Evolutionary conservation across 1,140 invertebrate genomes (phyloP).

Genomic region (Drosophila ambigua): DNA sequence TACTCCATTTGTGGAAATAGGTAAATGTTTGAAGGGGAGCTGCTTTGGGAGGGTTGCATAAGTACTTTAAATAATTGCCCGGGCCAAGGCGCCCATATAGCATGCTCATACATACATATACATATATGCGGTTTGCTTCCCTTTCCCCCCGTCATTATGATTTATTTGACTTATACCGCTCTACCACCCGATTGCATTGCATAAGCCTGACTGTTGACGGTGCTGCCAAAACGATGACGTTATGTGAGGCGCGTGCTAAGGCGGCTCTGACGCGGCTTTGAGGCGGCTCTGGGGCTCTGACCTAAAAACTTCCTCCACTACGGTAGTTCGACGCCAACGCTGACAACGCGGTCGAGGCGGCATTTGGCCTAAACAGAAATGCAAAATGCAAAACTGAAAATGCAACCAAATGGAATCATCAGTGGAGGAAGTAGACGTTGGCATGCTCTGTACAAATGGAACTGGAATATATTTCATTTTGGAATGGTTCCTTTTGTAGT

Average conservation of each 20-base stretch:
- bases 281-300: conserved; percentile 33
- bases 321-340: conserved; percentile 71
- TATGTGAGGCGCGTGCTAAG: conserved; percentile 64
- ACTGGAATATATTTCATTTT: no score
- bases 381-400: conserved; percentile 24
- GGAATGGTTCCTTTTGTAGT: no score
- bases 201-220: conserved; percentile 36
- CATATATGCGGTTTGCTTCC: conserved; percentile 4
- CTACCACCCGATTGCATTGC: conserved; percentile 43
- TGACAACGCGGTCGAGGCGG: conserved; percentile 38
- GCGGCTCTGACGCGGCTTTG: conserved; percentile 21
- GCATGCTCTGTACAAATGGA: conserved; percentile 8
- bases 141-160: conserved; percentile 34
- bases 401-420: conserved; percentile 9
- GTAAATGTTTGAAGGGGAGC: conserved; percentile 1
- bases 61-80: conserved; percentile 56
- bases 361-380: conserved; percentile 52
- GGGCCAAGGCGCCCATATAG: conserved; percentile 39
- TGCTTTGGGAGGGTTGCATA: conserved; percentile 6
- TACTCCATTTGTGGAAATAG: conserved; percentile 23
- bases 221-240: conserved; percentile 39
- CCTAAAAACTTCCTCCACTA: conserved; percentile 63
- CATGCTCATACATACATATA: conserved; percentile 8
- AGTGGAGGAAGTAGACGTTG: neutral
- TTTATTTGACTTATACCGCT: conserved; percentile 38